These are phyloP conservation scores for Artibeus lituratus DNA, from an alignment of 2,797 vertebrate genomes.

Conservation along the genomic window DNA sequence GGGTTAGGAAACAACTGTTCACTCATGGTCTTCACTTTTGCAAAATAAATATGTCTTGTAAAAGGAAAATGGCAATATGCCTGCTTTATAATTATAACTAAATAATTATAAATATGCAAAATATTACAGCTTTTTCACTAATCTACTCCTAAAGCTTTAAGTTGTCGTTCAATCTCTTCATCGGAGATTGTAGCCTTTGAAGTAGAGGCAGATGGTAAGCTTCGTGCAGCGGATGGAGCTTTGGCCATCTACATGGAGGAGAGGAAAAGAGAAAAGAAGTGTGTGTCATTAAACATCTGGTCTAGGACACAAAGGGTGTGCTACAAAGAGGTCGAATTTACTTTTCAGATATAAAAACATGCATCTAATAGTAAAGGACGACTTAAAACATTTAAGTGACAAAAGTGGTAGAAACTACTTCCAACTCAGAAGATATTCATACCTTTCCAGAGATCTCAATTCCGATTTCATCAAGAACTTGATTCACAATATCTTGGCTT, in stretches of 20 bases:
- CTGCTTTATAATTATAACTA: conserved; percentile 44
- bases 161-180: conserved; percentile 98
- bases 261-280: not conserved
- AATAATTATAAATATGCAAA: conserved; percentile 53
- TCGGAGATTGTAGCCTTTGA: conserved; percentile 93
- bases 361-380: not conserved
- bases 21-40: conserved; percentile 53
- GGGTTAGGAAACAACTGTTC: conserved; percentile 61
- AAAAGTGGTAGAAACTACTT: not conserved
- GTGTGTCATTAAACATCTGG: conserved; percentile 36
- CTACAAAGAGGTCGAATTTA: not conserved
- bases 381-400: not conserved
- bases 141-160: conserved; percentile 96
- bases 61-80: conserved; percentile 60
- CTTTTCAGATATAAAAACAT: conserved; percentile 6
- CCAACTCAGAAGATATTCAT: not conserved
- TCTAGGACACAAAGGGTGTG: not conserved
- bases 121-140: conserved; percentile 77
- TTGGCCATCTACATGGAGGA: conserved; percentile 91
- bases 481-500: conserved; percentile 97
- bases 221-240: conserved; percentile 92
- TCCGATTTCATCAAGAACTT: conserved; percentile 98
- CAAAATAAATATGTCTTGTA: conserved; percentile 65
- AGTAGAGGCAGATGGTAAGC: conserved; percentile 88
- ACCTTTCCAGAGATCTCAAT: conserved; percentile 99